These are phyloP conservation scores for Caiman crocodilus DNA, from an alignment of 2,797 vertebrate species.

Conservation along the genomic window DNA sequence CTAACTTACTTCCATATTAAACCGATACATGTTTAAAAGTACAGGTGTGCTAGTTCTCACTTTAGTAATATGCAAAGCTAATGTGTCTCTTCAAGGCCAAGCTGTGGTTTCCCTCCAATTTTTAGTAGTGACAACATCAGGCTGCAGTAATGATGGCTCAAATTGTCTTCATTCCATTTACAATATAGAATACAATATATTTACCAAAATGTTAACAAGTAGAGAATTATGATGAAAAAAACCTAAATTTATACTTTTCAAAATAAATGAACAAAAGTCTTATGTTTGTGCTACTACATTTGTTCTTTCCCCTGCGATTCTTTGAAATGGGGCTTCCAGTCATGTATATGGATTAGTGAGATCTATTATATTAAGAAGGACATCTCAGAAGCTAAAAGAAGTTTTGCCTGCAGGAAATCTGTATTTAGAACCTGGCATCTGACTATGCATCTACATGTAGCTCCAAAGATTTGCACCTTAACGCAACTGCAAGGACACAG, in stretches of 20 bases:
- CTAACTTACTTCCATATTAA: neutral
- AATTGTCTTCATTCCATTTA: neutral
- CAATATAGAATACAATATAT: neutral
- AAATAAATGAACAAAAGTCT: neutral
- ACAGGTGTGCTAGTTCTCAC: neutral
- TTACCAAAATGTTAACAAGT: neutral
- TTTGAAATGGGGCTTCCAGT: neutral
- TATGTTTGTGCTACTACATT: neutral
- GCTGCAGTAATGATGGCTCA: neutral
- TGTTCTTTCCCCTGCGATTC: neutral
- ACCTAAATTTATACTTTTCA: neutral
- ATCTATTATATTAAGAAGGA: neutral
- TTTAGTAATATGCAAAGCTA: neutral
- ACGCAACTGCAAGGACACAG: fast-evolving
- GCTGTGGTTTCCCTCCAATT: neutral
- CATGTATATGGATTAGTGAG: neutral
- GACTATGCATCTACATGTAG: neutral
- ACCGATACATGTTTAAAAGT: neutral
- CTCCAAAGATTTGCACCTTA: neutral
- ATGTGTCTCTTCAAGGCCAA: neutral
- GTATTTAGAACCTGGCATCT: neutral
- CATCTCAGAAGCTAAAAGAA: slow-evolving; percentile 8
- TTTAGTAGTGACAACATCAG: neutral
- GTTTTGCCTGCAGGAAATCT: neutral
- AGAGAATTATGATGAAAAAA: neutral